These are phyloP conservation scores for Ascaphus truei DNA, from an alignment of 2,113 vertebrate species.

Conservation along the genomic window DNA sequence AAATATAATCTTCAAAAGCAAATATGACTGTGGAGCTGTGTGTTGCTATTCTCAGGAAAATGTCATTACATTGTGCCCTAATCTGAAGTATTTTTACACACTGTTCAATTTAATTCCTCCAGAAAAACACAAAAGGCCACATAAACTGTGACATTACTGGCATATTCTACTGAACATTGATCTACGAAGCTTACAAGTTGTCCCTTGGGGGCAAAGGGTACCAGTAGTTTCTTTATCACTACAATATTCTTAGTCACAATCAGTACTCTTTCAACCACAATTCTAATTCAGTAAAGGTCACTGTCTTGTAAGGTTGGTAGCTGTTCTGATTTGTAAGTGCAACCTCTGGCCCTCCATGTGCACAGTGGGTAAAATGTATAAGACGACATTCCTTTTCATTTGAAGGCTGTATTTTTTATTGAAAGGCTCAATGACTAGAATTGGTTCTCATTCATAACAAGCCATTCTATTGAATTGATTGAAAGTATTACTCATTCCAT, in stretches of 20 bases:
- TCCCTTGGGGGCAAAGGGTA: background rate
- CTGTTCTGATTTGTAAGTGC: too few species aligned
- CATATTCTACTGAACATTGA: background rate
- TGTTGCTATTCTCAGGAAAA: background rate
- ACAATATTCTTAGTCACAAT: background rate
- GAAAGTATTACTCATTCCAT: too few species aligned
- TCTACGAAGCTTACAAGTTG: background rate
- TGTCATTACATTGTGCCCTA: background rate
- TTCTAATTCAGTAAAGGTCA: too few species aligned
- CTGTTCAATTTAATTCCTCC: background rate
- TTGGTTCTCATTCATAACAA: too few species aligned
- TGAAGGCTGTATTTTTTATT: too few species aligned
- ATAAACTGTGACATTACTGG: background rate
- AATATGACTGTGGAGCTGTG: background rate
- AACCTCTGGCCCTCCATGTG: too few species aligned
- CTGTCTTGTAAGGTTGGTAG: background rate
- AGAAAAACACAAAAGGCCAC: background rate
- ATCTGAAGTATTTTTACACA: background rate
- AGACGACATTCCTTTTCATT: too few species aligned
- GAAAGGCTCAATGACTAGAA: too few species aligned
- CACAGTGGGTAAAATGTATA: too few species aligned
- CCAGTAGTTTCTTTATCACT: too few species aligned
- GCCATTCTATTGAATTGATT: too few species aligned
- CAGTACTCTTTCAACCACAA: background rate
- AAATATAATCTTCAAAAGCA: slow-evolving; percentile 31